A percentile compares a stretch with the other conserved stretches of the same genome.
Conservation (phyloP, 2,797 vertebrate genomes). For the Aeoliscus strigatus region DNA sequence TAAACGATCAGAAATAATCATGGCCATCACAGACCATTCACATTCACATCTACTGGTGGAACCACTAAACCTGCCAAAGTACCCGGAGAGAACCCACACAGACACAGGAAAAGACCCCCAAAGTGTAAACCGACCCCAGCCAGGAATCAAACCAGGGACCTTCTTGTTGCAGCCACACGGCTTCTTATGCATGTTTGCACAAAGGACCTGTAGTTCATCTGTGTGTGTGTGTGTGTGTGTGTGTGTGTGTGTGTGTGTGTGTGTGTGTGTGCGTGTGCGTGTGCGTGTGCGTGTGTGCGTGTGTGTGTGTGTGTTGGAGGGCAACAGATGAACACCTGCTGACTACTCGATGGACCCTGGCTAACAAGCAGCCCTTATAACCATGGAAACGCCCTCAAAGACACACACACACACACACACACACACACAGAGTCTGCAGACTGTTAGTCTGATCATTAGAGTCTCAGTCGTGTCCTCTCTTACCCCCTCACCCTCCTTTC, state of each 20-base stretch:
- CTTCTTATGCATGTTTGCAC: no score
- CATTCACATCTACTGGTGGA: no score
- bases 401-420: slow-evolving; percentile 12
- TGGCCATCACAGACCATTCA: no score
- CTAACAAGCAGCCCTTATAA: slow-evolving; percentile 57
- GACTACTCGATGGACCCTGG: slow-evolving; percentile 52
- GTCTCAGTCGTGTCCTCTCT: slow-evolving; percentile 51
- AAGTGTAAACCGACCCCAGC: no score
- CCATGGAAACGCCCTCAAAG: slow-evolving; percentile 48
- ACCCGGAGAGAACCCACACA: no score
- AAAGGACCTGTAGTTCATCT: no score
- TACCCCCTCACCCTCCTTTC: slow-evolving; percentile 37
- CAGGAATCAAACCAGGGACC: no score
- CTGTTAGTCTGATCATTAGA: slow-evolving; percentile 66
- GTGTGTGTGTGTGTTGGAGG: slow-evolving; percentile 13
- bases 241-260: slow-evolving; percentile 3
- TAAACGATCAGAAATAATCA: no score
- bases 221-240: not conserved
- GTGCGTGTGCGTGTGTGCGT: not conserved
- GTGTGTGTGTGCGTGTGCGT: not conserved
- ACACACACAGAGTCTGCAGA: slow-evolving; percentile 29
- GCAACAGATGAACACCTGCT: slow-evolving; percentile 63
- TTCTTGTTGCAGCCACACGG: no score
- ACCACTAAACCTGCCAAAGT: no score
- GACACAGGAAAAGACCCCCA: no score